These are phyloP conservation scores for Condylura cristata DNA, from an alignment of 2,113 vertebrate genomes.

Conservation along the genomic window DNA sequence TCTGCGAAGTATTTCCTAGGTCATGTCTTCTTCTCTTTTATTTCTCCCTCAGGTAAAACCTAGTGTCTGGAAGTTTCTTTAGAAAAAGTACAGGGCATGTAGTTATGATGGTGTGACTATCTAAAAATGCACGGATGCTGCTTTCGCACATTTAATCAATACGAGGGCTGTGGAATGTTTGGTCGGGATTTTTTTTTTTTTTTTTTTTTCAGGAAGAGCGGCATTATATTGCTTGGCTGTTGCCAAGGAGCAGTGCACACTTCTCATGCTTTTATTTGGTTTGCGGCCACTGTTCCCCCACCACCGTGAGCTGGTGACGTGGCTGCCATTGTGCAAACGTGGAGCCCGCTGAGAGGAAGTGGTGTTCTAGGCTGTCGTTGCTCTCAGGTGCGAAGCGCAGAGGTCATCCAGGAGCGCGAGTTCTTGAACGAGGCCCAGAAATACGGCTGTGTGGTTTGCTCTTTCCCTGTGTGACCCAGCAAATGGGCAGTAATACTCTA, in stretches of 20 bases:
- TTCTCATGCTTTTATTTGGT: neutral
- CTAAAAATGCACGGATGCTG: neutral
- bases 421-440: neutral
- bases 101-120: neutral
- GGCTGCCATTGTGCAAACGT: neutral
- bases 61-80: neutral
- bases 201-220: neutral
- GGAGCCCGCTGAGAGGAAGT: neutral
- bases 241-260: neutral
- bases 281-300: neutral
- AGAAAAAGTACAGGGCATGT: neutral
- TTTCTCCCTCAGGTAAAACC: neutral
- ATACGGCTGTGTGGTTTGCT: neutral
- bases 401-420: neutral
- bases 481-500: neutral
- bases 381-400: neutral
- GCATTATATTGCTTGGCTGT: neutral
- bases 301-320: neutral
- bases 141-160: neutral
- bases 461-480: neutral
- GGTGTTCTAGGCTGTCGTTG: rapidly evolving
- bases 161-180: neutral
- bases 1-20: neutral
- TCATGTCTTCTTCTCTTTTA: neutral
- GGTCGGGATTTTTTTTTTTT: neutral